Evolutionary conservation across 2,797 vertebrate genomes (phyloP), one percentile per base, ranked within the genome.

Genomic region (Loriculus beryllinus): DNA sequence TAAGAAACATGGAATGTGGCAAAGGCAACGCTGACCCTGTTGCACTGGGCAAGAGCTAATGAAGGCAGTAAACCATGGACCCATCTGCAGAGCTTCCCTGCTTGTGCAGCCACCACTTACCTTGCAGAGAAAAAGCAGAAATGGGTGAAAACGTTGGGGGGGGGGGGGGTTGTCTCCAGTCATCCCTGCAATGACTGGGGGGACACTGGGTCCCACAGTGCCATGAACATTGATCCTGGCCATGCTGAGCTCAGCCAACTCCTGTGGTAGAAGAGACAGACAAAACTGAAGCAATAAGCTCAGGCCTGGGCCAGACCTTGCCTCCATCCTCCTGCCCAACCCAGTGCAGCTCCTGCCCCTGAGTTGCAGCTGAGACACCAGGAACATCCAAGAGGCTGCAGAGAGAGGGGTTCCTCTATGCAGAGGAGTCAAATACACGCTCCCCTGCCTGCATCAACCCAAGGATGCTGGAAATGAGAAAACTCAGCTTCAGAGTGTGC

Each of bases 351-450:
- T 70, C 43, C 42, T 25, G 28, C 4, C 0, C 23, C 28, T 11
- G 31, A 76, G 31, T 3, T 49, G 8, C 2, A 28, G 6, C 37
- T 15, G 33, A 35, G 51, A 39, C n/a, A 64, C 20, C 5, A 0
- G 18, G 20, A 64, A 14, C 43, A n/a, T 6, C 51, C 3, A 1
- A 42, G 45, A 31, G 25, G 45, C 29, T 52, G 45, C 12, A 18
- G 11, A 28, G 51, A 78, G 33, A 65, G 33, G 23, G 23, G 9
- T 18, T 59, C 19, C 20, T 33, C 3, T 1, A 0, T 10, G 7
- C 0, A 26, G 33, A 39, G 25, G 29, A 51, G 12, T 35, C 4
- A 1, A 89, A 65, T 26, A 22, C 1, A 2, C 9, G 13, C 10
- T 67, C 15, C 45, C 10, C 15, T 62, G 47, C 17, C 42, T 43